Conservation (phyloP, 2,797 vertebrate genomes). For the Anabacerthia variegaticeps region DNA sequence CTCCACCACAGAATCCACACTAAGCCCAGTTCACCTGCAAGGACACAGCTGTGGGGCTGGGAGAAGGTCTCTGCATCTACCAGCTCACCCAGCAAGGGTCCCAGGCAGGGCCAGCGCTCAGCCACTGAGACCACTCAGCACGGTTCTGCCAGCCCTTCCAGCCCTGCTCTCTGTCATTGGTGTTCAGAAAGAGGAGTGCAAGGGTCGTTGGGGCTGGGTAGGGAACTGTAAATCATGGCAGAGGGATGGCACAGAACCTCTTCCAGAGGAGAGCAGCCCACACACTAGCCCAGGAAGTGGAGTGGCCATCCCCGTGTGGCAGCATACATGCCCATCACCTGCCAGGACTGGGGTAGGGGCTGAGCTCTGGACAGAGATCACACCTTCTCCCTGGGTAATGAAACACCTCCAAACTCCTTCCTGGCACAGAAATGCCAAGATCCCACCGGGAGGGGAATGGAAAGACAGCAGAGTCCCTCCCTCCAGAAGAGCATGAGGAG, state of each 20-base stretch:
- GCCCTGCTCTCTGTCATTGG: not conserved
- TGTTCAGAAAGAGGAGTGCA: not conserved
- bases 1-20: not conserved
- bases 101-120: not conserved
- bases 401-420: not conserved
- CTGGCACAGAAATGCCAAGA: not conserved
- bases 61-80: not conserved
- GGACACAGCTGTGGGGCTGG: accelerated
- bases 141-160: not conserved
- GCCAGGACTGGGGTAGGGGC: no score
- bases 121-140: accelerated
- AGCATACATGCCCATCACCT: not conserved
- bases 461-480: not conserved
- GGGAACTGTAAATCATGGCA: not conserved
- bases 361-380: not conserved
- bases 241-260: not conserved
- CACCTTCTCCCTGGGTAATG: not conserved
- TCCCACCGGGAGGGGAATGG: not conserved
- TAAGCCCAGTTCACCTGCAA: not conserved
- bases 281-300: accelerated
- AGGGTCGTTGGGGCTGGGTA: not conserved
- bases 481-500: accelerated
- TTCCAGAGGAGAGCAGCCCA: not conserved
- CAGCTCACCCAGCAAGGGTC: not conserved
- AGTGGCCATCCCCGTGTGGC: accelerated